Conservation (phyloP, 2,113 vertebrate genomes). For the Hiodon tergisus region DNA sequence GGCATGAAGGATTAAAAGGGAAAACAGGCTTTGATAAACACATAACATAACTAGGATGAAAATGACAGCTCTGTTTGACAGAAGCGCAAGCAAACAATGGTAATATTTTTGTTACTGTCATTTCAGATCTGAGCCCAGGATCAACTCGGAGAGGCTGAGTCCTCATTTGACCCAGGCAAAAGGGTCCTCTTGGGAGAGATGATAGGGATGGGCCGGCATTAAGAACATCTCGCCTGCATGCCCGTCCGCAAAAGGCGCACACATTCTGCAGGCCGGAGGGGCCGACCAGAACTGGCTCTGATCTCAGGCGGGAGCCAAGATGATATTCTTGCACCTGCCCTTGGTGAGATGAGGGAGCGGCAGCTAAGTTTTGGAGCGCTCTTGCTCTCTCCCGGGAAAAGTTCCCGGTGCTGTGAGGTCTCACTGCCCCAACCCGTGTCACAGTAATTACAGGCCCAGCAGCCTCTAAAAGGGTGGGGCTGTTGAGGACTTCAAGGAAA, state of each 20-base stretch:
- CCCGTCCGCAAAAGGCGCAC: background rate
- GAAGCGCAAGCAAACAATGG: background rate
- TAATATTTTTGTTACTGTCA: slow-evolving; percentile 7
- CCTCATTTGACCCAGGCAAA: slow-evolving; percentile 9
- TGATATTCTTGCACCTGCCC: background rate
- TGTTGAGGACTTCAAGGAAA: slow-evolving; percentile 26
- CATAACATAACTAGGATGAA: slow-evolving; percentile 8
- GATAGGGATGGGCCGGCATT: background rate
- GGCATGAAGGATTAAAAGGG: background rate
- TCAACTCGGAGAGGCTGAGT: slow-evolving; percentile 8
- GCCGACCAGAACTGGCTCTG: background rate
- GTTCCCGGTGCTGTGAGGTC: slow-evolving; percentile 17
- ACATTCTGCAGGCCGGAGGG: background rate
- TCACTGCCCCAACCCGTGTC: slow-evolving; percentile 20
- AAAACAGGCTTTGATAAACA: background rate
- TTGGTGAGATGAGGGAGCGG: background rate
- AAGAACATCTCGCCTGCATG: background rate
- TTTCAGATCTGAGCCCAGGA: background rate
- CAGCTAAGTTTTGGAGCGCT: background rate
- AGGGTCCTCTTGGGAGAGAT: background rate
- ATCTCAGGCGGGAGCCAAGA: background rate
- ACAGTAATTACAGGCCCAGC: slow-evolving; percentile 35
- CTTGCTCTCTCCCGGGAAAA: slow-evolving; percentile 4
- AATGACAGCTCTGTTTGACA: slow-evolving; percentile 11
- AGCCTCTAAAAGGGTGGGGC: slow-evolving; percentile 32